Base-by-base conservation (phyloP, 1,140 invertebrate genomes). In the Pseudomyrmex pallidus region DNA sequence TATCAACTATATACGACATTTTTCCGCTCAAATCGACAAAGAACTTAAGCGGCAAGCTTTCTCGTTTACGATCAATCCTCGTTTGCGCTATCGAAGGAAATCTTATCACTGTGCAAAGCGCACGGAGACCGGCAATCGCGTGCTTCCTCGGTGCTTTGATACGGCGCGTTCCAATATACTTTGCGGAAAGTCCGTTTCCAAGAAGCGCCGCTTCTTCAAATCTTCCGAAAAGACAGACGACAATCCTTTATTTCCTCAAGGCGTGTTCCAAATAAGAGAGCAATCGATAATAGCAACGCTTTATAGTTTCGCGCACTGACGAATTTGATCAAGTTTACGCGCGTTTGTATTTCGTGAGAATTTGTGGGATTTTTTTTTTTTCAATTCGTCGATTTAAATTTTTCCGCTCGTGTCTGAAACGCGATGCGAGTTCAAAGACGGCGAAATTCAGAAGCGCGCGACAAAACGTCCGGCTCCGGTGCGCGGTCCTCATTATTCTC, bases 71-170 rank as follows among this genome's bases (percentile, higher is more conserved):
- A 68, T 86, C 76, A 66, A 74, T 57, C 50, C 62, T 74, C 52
- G 61, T 62, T 57, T 52, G 3, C 63, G 52, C 25, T 86, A 90
- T 90, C 86, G 84, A 67, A 57, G 88, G 35, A 66, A 89, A 90
- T 90, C 88, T 90, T 90, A 90, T 90, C 89, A 70, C 46, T 90
- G 88, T 90, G 88, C 86, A 90, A 90, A 90, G 89, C 62, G 17
- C 59, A 57, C 63, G 57, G 72, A 66, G 85, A 63, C 82, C 85
- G 64, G 63, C 67, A 85, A 83, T 74, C 77, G 82, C 59, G 59
- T 52, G 80, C 82, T 74, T 83, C 72, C 62, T 87, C 73, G 73
- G 80, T 85, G 46, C 87, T 89, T 87, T 89, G 87, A 89, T 90
- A 82, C 83, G 57, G 54, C 67, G 82, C 83, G 17, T 52, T 52